These are phyloP conservation scores for Hyperoodon ampullatus DNA, from an alignment of 2,113 vertebrate genomes.

Conservation along the genomic window DNA sequence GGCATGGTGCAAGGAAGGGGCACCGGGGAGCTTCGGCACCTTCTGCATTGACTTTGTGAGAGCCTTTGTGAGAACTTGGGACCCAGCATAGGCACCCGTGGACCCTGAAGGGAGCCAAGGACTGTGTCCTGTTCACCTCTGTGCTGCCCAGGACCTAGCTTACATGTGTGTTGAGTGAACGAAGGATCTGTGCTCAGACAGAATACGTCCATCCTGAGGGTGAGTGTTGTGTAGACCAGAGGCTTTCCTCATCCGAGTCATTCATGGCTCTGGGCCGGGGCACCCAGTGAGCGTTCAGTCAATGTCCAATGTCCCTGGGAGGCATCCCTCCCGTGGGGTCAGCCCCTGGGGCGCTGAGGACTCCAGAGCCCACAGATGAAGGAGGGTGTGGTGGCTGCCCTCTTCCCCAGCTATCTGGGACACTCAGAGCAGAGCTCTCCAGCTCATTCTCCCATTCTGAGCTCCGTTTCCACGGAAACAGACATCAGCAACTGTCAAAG, in stretches of 20 bases:
- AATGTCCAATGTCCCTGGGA: accelerated
- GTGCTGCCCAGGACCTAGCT: neutral
- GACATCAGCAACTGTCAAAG: conserved; percentile 64
- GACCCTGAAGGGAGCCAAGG: too few relatives aligned
- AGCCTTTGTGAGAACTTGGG: neutral
- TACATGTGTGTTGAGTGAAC: accelerated
- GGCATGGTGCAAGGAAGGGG: accelerated
- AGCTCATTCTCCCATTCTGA: conserved; percentile 43
- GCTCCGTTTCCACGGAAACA: conserved; percentile 79
- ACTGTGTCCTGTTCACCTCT: neutral
- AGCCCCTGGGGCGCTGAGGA: neutral
- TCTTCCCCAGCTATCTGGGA: conserved; percentile 66
- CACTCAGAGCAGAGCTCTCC: conserved; percentile 42
- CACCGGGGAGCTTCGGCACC: neutral
- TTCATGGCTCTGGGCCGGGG: neutral
- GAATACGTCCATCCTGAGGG: neutral
- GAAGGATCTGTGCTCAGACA: neutral
- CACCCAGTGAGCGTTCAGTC: too few relatives aligned
- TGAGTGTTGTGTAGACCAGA: neutral
- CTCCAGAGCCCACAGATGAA: neutral
- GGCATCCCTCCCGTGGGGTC: neutral
- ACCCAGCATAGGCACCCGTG: neutral
- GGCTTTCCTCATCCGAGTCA: neutral
- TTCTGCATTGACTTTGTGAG: neutral
- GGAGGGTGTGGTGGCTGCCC: neutral